phyloP scores from a whole-genome alignment of 2,888 invertebrate species.

The Cetonia aurata region DNA sequence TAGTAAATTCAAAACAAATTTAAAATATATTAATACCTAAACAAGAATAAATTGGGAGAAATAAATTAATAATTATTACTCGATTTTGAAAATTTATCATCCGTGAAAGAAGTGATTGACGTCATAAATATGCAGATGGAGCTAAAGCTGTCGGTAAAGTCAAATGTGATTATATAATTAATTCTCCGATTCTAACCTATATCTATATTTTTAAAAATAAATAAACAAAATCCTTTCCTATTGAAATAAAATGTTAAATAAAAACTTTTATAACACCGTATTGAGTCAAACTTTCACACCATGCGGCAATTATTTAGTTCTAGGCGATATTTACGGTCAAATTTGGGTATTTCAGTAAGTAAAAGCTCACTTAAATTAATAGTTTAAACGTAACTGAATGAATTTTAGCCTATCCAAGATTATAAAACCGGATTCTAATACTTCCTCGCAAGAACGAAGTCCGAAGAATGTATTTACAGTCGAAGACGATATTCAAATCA shows the following conservation, averaged over 20 bases:
- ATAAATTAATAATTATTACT: no score
- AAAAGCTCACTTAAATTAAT: slow-evolving; percentile 7
- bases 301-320: slow-evolving; percentile 84
- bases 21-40: no score
- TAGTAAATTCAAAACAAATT: no score
- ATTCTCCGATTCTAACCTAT: not conserved
- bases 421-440: slow-evolving; percentile 69
- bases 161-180: not conserved
- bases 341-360: slow-evolving; percentile 86
- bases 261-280: slow-evolving; percentile 84
- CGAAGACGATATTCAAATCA: slow-evolving; percentile 75
- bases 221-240: not conserved
- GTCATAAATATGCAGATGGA: not conserved
- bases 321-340: slow-evolving; percentile 88
- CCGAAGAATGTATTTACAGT: slow-evolving; percentile 75
- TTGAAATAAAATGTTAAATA: slow-evolving; percentile 62
- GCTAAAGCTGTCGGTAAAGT: not conserved
- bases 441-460: slow-evolving; percentile 71
- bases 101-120: no score
- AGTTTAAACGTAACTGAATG: slow-evolving; percentile 40
- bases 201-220: not conserved
- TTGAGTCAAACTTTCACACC: slow-evolving; percentile 86
- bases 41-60: no score
- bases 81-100: no score
- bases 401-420: slow-evolving; percentile 73